Evolutionary conservation across 2,113 vertebrate genomes (phyloP).

Genomic region (Reinhardtius hippoglossoides): DNA sequence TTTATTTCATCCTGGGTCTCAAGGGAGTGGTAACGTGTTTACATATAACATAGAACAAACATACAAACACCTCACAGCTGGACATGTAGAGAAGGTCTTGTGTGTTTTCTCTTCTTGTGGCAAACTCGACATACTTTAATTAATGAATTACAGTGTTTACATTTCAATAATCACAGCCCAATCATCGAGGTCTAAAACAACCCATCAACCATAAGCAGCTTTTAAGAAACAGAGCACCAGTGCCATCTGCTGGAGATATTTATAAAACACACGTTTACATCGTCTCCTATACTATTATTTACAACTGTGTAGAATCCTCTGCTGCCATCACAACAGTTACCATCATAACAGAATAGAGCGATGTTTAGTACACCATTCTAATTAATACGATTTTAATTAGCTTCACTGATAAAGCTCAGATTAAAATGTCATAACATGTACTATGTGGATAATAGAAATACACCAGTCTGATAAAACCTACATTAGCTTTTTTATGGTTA

Average conservation of each 20-base stretch:
- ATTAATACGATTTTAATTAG: not conserved
- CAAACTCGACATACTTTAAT: too few species aligned
- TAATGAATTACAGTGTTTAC: not conserved
- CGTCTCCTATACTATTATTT: not conserved
- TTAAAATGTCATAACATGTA: not conserved
- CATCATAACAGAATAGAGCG: not conserved
- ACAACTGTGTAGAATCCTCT: not conserved
- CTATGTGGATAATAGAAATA: not conserved
- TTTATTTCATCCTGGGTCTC: too few species aligned
- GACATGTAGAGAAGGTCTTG: too few species aligned
- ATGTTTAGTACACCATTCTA: conserved; percentile 5
- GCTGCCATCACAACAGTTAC: not conserved
- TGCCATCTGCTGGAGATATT: conserved; percentile 57
- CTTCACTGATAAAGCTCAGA: not conserved
- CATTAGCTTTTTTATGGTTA: not conserved
- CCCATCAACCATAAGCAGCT: not conserved
- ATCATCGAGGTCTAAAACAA: not conserved
- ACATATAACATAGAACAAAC: too few species aligned
- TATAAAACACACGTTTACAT: conserved; percentile 29
- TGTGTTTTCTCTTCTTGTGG: too few species aligned
- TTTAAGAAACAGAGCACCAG: conserved; percentile 23
- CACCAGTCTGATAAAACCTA: not conserved
- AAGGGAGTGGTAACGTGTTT: too few species aligned
- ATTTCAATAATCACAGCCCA: too few species aligned
- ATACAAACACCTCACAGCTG: too few species aligned